Evolutionary conservation across 1,140 invertebrate species (phyloP).

Genomic region (Agrilus planipennis): DNA sequence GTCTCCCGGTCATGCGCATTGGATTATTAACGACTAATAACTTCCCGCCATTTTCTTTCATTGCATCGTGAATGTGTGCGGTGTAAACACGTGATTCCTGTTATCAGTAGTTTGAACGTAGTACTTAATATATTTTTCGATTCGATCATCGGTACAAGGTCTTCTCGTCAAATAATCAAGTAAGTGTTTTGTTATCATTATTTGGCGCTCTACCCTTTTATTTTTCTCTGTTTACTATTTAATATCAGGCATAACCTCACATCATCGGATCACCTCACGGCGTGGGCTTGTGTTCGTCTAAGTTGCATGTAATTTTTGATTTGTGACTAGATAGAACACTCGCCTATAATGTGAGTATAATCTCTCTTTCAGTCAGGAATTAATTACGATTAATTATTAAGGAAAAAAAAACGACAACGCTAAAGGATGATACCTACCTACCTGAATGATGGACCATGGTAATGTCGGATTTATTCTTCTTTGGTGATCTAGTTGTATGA

Average conservation of each 20-base stretch:
- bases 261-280: conserved; percentile 11
- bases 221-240: background rate
- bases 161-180: background rate
- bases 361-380: no score
- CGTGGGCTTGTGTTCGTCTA: conserved; percentile 31
- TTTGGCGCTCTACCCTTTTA: no score
- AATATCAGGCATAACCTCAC: conserved; percentile 3
- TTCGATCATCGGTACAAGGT: background rate
- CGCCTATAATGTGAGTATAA: conserved; percentile 24
- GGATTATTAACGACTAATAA: no score
- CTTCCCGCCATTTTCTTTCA: conserved; percentile 14
- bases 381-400: background rate
- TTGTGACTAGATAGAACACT: conserved; percentile 35
- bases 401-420: no score
- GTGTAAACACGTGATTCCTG: conserved; percentile 14
- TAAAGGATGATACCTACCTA: no score
- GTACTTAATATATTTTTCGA: background rate
- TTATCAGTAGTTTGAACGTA: conserved; percentile 6
- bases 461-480: conserved; percentile 34
- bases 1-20: no score
- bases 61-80: conserved; percentile 11
- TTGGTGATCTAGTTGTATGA: conserved; percentile 37
- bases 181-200: background rate
- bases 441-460: no score
- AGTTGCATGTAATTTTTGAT: conserved; percentile 24